Conservation (phyloP, 1,140 invertebrate genomes). For the Drosophila obscura region DNA sequence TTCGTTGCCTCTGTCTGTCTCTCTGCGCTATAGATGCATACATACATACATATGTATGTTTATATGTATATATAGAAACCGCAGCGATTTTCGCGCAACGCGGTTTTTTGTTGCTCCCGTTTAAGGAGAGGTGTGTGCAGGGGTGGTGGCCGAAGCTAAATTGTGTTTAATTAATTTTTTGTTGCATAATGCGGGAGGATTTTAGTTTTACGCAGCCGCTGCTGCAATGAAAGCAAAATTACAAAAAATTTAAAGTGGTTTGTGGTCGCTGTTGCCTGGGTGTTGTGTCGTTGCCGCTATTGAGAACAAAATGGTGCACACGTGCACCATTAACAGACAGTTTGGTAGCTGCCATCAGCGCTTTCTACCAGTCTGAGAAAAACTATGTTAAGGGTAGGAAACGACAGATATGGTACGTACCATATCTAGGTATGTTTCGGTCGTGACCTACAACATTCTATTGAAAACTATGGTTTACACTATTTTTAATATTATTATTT, state of each 20-base stretch:
- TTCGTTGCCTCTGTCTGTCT: constrained; percentile 3
- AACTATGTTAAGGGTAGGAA: too few species aligned
- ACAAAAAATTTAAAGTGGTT: constrained; percentile 64
- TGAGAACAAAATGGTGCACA: constrained; percentile 44
- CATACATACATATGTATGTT: constrained; percentile 3
- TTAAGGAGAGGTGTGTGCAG: constrained; percentile 9
- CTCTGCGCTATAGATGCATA: constrained; percentile 12
- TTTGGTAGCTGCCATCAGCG: background rate
- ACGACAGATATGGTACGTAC: too few species aligned
- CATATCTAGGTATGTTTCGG: too few species aligned
- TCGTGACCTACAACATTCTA: too few species aligned
- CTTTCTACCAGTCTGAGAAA: background rate
- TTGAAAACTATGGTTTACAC: too few species aligned
- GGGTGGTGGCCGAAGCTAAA: constrained; percentile 60
- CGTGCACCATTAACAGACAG: constrained; percentile 43
- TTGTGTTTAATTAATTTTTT: constrained; percentile 81
- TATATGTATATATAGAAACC: constrained; percentile 48
- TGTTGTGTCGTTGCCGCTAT: constrained; percentile 7
- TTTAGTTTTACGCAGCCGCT: constrained; percentile 36
- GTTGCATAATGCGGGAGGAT: constrained; percentile 76
- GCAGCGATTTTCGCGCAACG: constrained; percentile 75
- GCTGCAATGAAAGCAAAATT: constrained; percentile 23
- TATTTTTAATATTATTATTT: too few species aligned
- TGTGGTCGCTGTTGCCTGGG: constrained; percentile 21
- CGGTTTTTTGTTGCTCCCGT: constrained; percentile 54